A percentile compares a stretch with the other conserved stretches of the same genome.
phyloP scores from a whole-genome alignment of 2,113 vertebrate species.

The Labeo rohita region DNA sequence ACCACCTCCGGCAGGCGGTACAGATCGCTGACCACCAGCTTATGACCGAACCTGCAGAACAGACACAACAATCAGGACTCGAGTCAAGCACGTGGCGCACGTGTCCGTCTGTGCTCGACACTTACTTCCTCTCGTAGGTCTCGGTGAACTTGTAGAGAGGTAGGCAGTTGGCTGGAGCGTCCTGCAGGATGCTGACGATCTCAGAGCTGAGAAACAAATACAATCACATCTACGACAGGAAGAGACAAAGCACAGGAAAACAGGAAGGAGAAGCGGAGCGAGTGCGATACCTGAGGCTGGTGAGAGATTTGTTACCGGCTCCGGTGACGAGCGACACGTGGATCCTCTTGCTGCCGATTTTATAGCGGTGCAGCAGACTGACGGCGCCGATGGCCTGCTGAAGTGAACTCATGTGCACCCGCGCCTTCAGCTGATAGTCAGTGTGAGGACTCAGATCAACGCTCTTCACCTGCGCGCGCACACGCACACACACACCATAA shows the following conservation, averaged over 20 bases:
- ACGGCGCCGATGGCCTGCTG: slow-evolving; percentile 91
- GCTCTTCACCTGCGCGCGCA: slow-evolving; percentile 75
- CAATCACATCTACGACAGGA: neutral
- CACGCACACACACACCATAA: neutral
- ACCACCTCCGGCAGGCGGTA: slow-evolving; percentile 88
- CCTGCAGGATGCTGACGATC: slow-evolving; percentile 88
- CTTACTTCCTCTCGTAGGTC: slow-evolving; percentile 97
- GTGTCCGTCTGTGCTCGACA: neutral
- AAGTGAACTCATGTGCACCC: slow-evolving; percentile 89
- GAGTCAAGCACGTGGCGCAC: neutral
- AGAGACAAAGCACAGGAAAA: neutral
- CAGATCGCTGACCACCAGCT: slow-evolving; percentile 85
- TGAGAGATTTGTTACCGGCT: slow-evolving; percentile 83
- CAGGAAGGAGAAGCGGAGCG: neutral
- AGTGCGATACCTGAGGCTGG: slow-evolving; percentile 78
- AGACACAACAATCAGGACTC: neutral
- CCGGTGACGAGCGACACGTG: slow-evolving; percentile 91
- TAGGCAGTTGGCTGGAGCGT: slow-evolving; percentile 93
- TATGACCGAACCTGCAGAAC: slow-evolving; percentile 84
- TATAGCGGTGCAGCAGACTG: slow-evolving; percentile 88
- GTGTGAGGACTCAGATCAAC: slow-evolving; percentile 95
- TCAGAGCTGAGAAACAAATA: slow-evolving; percentile 78
- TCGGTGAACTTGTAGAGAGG: slow-evolving; percentile 94
- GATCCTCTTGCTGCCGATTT: slow-evolving; percentile 93
- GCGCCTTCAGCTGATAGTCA: slow-evolving; percentile 93